Evolutionary conservation across 2,797 vertebrate species (phyloP), one percentile per base, ranked within the genome.

Genomic region (Silurus lanzhouensis): DNA sequence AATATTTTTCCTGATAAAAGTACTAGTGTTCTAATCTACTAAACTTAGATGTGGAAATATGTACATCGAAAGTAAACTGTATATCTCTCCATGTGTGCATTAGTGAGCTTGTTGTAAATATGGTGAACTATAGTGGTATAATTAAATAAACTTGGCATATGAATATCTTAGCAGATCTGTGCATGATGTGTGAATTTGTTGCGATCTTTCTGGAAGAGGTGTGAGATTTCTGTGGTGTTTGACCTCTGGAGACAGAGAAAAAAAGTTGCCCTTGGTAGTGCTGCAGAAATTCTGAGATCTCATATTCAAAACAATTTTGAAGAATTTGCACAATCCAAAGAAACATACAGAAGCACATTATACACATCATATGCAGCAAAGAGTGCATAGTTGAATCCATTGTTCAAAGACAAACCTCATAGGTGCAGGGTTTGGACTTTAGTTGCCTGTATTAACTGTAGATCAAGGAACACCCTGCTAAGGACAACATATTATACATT

Each of bases 381-480:
- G 15, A n/a, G 46, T 12, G 44, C 20, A 72, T 48, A 46, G 44
- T 38, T 22, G 14, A 25, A 14, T 57, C 25, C 48, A 17, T 17
- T 57, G 72, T 57, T 27, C 6, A 25, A 75, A 17, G 22, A 27
- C 14, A n/a, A 48, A 74, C 20, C 2, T 52, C 5, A 57, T 75
- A 27, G 55, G 48, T 75, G n/a, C n/a, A 75, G 22, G 48, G n/a
- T 27, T 55, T 9, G n/a, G 72, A 74, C 48, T 74, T 5, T 38
- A 22, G 12, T n/a, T 52, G 71, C 15, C 48, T 75, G 72, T 75
- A 27, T 75, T 75, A 75, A 48, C 13, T 57, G 48, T 55, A 17
- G 48, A 75, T 75, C 72, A 75, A 57, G 72, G n/a, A 14, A 75
- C n/a, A 57, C 3, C 55, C 72, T 75, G 13, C 52, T 25, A 75